Evolutionary conservation across 2,797 vertebrate species (phyloP), one percentile per base, ranked within the genome.

Genomic region (Leuciscus waleckii): DNA sequence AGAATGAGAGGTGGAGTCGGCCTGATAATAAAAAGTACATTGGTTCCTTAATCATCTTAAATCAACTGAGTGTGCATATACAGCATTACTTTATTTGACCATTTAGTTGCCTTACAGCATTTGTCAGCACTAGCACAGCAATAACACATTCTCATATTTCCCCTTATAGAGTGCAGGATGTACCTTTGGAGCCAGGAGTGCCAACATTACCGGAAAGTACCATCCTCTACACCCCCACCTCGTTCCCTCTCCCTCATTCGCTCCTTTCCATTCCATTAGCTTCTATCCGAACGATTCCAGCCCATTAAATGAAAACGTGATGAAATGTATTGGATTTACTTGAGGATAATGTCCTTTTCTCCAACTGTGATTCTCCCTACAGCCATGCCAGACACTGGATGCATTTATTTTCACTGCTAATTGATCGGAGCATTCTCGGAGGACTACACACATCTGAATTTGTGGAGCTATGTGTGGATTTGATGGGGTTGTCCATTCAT

Each of bases 291-390:
- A 92, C 89, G 89, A 95, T 94, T 94, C 93, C 93, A 90, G 90
- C 91, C 90, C 93, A 94, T 95, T 95, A 95, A 94, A 92, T 89
- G 84, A 93, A 94, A 92, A 93, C 65, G 88, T 87, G 92, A 92
- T 91, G 90, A 93, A 87, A 91, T 90, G 91, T 92, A 95, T 95
- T 93, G 92, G 95, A 94, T 94, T 93, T 89, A 92, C 89, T 81
- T 51, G 67, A 74, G 87, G 82, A 89, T 88, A 90, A 90, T 89
- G 87, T 85, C 84, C 88, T 88, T 87, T 85, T 87, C 82, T 86
- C 86, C 79, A 84, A 86, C 86, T 88, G 81, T 80, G 87, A 86
- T 90, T 87, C 76, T 82, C 80, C 83, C 81, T 61, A 82, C 75
- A 87, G 87, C 86, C 69, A 83, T 26, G 23, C 76, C 79, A 89